Conservation (phyloP, 2,113 vertebrate species). For the Chloroceryle aenea region DNA sequence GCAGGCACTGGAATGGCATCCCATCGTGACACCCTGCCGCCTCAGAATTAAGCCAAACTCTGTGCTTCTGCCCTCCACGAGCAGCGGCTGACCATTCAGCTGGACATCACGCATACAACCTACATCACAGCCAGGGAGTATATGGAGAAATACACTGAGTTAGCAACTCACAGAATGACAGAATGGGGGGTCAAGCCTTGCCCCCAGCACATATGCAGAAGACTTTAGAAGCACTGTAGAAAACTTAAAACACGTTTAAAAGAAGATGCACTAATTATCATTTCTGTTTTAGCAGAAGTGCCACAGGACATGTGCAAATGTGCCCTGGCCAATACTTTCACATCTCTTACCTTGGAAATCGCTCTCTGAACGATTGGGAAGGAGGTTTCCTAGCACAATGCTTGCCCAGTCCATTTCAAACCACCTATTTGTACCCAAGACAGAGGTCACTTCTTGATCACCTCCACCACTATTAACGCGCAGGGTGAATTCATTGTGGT, state of each 20-base stretch:
- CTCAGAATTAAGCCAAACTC: constrained; percentile 77
- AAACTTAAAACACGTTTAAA: background rate
- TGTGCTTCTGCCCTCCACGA: constrained; percentile 79
- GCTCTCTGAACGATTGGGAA: constrained; percentile 41
- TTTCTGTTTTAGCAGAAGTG: background rate
- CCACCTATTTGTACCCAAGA: constrained; percentile 74
- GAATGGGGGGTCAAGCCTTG: background rate
- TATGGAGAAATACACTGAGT: background rate
- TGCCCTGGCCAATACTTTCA: background rate
- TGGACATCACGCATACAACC: constrained; percentile 89
- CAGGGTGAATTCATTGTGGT: constrained; percentile 84
- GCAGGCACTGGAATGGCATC: constrained; percentile 87
- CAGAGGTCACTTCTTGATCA: constrained; percentile 77
- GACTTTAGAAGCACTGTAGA: background rate
- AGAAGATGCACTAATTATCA: background rate
- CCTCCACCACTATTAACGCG: constrained; percentile 85
- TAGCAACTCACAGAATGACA: background rate
- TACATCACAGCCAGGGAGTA: constrained; percentile 8
- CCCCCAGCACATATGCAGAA: background rate
- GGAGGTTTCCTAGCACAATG: constrained; percentile 78
- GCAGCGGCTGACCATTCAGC: constrained; percentile 81
- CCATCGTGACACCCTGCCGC: constrained; percentile 74
- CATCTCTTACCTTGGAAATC: constrained; percentile 83
- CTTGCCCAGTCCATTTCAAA: constrained; percentile 78
- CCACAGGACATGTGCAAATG: background rate